A percentile compares a stretch with the other conserved stretches of the same genome.
These are phyloP conservation scores for Schizotus pectinicornis DNA, from an alignment of 2,888 invertebrate species.

Conservation along the genomic window DNA sequence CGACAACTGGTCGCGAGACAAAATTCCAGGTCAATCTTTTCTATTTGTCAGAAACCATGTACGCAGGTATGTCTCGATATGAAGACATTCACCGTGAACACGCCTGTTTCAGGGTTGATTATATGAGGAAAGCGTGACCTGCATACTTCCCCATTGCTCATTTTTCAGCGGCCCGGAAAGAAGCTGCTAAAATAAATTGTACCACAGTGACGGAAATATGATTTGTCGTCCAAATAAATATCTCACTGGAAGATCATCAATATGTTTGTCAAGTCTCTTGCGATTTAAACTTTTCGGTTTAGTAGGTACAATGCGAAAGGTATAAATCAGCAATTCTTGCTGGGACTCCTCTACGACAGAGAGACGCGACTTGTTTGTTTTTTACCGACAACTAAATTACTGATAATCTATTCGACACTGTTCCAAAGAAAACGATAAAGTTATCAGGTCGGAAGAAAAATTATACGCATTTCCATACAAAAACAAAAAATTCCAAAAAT, in stretches of 20 bases:
- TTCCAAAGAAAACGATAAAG: too few relatives aligned
- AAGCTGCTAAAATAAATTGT: conserved; percentile 26
- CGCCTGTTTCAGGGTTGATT: conserved; percentile 37
- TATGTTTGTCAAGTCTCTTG: conserved; percentile 10
- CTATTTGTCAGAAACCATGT: conserved; percentile 23
- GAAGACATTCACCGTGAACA: conserved; percentile 37
- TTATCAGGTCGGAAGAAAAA: too few relatives aligned
- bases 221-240: conserved; percentile 29
- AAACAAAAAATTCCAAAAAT: too few relatives aligned
- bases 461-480: too few relatives aligned
- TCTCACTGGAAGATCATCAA: conserved; percentile 13
- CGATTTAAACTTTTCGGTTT: conserved; percentile 15
- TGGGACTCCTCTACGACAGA: too few relatives aligned
- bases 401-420: too few relatives aligned
- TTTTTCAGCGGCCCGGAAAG: conserved; percentile 12
- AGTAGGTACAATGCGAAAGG: not conserved
- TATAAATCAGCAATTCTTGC: not conserved
- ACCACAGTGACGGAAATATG: conserved; percentile 33
- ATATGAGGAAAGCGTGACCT: conserved; percentile 37
- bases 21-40: conserved; percentile 22
- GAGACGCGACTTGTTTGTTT: too few relatives aligned
- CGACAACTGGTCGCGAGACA: not conserved
- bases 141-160: conserved; percentile 29
- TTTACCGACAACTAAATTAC: too few relatives aligned
- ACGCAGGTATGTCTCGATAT: conserved; percentile 33